These are phyloP conservation scores for Papilio gigon DNA, from an alignment of 2,888 invertebrate genomes.

Conservation along the genomic window DNA sequence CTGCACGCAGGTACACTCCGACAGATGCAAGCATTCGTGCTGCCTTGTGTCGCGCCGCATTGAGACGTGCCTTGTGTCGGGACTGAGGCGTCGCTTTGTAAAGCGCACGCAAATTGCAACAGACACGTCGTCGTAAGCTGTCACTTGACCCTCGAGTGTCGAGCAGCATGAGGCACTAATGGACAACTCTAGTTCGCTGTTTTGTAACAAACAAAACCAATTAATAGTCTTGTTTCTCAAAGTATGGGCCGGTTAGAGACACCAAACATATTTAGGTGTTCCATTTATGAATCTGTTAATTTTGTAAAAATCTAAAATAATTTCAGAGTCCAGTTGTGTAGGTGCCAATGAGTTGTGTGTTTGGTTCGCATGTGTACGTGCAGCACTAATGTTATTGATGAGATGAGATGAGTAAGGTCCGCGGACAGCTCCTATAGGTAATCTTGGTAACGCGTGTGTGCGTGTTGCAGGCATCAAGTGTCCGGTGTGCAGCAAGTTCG, in stretches of 20 bases:
- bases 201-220: not conserved
- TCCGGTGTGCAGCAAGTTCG: slow-evolving; percentile 99
- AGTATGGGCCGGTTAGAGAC: not conserved
- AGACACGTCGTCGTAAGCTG: not conserved
- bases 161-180: not conserved
- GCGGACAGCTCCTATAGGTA: too few species aligned
- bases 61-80: not conserved
- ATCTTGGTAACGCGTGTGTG: slow-evolving; percentile 43
- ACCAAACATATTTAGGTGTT: not conserved
- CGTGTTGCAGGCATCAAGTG: slow-evolving; percentile 96
- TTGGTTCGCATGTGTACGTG: too few species aligned
- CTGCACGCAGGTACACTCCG: not conserved
- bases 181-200: not conserved
- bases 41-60: not conserved
- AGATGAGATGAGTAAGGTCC: too few species aligned
- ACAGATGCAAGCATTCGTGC: not conserved
- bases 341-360: too few species aligned
- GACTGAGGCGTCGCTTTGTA: not conserved
- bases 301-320: too few species aligned
- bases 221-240: not conserved
- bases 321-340: too few species aligned
- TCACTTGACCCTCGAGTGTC: slow-evolving; percentile 1
- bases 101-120: slow-evolving; percentile 2
- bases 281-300: too few species aligned
- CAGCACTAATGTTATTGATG: too few species aligned